Percentiles rank a stretch among this genome's conserved stretches.
phyloP scores from a whole-genome alignment of 2,888 invertebrate species.

The Galerucella pusilla region DNA sequence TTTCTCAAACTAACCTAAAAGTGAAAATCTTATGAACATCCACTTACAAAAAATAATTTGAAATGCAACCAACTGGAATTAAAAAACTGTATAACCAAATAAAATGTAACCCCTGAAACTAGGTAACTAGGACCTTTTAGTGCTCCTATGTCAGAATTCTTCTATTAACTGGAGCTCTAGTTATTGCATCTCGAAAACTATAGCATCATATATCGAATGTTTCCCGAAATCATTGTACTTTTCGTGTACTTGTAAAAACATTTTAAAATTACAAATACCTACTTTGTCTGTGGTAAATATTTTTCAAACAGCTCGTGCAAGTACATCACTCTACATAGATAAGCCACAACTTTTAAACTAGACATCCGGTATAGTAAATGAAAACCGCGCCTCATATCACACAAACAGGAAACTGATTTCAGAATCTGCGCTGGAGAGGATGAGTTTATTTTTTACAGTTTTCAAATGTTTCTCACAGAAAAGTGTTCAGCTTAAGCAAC shows the following conservation, averaged over 20 bases:
- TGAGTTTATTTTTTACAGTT: slow-evolving; percentile 24
- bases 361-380: slow-evolving; percentile 31
- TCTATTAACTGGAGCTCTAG: too few relatives aligned
- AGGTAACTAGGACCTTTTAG: too few relatives aligned
- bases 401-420: slow-evolving; percentile 40
- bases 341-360: background rate
- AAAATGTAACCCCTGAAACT: too few relatives aligned
- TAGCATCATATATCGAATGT: too few relatives aligned
- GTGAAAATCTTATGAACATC: too few relatives aligned
- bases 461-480: slow-evolving; percentile 12
- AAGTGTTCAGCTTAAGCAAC: background rate
- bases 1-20: too few relatives aligned
- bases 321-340: slow-evolving; percentile 5
- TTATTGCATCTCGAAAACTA: too few relatives aligned
- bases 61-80: too few relatives aligned
- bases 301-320: background rate
- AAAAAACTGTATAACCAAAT: too few relatives aligned
- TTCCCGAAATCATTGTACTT: too few relatives aligned
- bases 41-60: too few relatives aligned
- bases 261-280: background rate
- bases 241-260: background rate
- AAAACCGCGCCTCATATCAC: slow-evolving; percentile 37
- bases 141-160: too few relatives aligned
- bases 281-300: background rate
- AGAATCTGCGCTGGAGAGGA: slow-evolving; percentile 36